Percentiles rank a stretch among this genome's conserved stretches.
phyloP scores from a whole-genome alignment of 2,797 vertebrate genomes.

The Petrocephalus sullivani region DNA sequence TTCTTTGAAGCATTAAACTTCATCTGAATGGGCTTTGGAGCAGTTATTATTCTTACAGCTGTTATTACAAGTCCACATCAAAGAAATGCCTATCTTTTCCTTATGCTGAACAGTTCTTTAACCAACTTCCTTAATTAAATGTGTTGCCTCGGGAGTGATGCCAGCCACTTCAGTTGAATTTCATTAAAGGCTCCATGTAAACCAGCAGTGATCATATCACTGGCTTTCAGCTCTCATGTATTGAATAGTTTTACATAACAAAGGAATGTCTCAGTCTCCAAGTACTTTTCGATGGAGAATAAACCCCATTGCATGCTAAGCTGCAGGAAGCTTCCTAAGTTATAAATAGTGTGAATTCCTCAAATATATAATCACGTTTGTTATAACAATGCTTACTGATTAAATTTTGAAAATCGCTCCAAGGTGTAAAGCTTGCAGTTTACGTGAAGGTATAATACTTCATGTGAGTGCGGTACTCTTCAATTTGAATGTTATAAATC shows the following conservation, averaged over 20 bases:
- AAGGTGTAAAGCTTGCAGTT: background rate
- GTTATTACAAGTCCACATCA: background rate
- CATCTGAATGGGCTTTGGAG: background rate
- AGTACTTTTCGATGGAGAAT: background rate
- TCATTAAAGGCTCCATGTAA: background rate
- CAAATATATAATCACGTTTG: background rate
- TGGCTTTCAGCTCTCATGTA: conserved; percentile 2
- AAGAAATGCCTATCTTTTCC: background rate
- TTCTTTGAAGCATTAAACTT: background rate
- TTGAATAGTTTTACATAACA: conserved; percentile 18
- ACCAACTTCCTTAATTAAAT: conserved; percentile 15
- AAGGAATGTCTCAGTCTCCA: background rate
- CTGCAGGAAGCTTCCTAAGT: background rate
- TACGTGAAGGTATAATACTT: background rate
- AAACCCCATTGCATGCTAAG: background rate
- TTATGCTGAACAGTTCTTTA: conserved; percentile 9
- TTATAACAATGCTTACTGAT: background rate
- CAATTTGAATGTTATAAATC: background rate
- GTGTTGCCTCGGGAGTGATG: conserved; percentile 6
- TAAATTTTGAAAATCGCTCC: background rate
- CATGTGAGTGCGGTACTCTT: background rate
- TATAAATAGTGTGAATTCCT: conserved; percentile 9
- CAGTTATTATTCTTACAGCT: background rate
- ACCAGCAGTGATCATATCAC: background rate
- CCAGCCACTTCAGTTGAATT: conserved; percentile 8